A percentile compares a stretch with the other conserved stretches of the same genome.
Conservation (phyloP, 2,113 vertebrate genomes). For the Phaethon lepturus region DNA sequence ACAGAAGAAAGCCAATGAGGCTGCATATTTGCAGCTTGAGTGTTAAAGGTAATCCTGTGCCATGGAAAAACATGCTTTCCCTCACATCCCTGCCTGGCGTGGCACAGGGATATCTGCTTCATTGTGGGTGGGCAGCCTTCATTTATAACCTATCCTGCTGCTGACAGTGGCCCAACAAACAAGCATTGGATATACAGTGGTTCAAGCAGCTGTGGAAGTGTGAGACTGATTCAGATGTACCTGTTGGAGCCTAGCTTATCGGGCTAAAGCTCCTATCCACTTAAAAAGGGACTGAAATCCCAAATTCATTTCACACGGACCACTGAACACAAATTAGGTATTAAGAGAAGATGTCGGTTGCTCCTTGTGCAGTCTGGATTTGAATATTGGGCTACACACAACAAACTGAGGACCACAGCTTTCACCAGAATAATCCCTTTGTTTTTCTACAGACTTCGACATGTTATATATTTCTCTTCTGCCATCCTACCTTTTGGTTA, state of each 20-base stretch:
- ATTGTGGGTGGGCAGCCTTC: not conserved
- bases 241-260: accelerated
- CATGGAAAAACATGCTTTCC: not conserved
- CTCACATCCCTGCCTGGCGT: not conserved
- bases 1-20: not conserved
- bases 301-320: not conserved
- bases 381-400: not conserved
- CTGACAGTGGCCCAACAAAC: not conserved
- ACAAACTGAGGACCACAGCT: not conserved
- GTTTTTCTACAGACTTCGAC: not conserved
- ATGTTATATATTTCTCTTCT: not conserved
- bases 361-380: not conserved
- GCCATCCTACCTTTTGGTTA: not conserved
- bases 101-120: not conserved
- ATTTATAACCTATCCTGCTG: not conserved
- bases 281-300: not conserved
- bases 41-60: not conserved
- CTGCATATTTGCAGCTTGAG: not conserved
- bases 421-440: not conserved
- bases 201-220: not conserved
- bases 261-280: not conserved
- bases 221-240: not conserved
- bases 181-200: not conserved
- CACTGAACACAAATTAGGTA: not conserved
- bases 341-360: not conserved